A percentile compares a stretch with the other conserved stretches of the same genome.
Conservation (phyloP, 1,140 invertebrate species). For the Drosophila bocki region DNA sequence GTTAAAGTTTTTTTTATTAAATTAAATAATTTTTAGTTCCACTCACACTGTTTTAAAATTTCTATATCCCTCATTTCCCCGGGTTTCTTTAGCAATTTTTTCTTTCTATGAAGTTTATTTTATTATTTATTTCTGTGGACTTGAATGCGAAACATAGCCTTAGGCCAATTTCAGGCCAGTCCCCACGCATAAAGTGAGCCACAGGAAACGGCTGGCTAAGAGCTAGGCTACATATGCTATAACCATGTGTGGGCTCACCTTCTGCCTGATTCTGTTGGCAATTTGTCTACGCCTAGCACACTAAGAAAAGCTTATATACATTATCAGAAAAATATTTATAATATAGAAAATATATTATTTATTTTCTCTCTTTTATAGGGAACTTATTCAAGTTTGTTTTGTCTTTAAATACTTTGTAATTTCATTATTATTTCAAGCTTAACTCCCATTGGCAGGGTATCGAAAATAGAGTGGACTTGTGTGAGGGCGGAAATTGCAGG, state of each 20-base stretch:
- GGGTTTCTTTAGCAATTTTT: background rate
- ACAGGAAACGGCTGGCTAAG: constrained; percentile 25
- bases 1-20: background rate
- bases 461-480: background rate
- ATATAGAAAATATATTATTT: background rate
- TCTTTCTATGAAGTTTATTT: background rate
- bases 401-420: background rate
- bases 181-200: constrained; percentile 22
- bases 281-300: constrained; percentile 16
- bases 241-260: constrained; percentile 26
- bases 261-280: constrained; percentile 4
- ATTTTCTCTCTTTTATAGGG: background rate
- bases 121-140: background rate
- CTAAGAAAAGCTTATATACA: background rate
- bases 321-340: background rate
- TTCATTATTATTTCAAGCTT: background rate
- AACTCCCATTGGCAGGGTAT: background rate
- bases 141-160: background rate
- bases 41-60: background rate
- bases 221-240: constrained; percentile 1
- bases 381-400: too few species aligned
- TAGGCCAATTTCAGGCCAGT: constrained; percentile 7
- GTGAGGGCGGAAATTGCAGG: constrained; percentile 27
- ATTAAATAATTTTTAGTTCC: background rate
- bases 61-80: background rate